These are phyloP conservation scores for Erebia epiphron DNA, from an alignment of 2,888 invertebrate species.

Conservation along the genomic window DNA sequence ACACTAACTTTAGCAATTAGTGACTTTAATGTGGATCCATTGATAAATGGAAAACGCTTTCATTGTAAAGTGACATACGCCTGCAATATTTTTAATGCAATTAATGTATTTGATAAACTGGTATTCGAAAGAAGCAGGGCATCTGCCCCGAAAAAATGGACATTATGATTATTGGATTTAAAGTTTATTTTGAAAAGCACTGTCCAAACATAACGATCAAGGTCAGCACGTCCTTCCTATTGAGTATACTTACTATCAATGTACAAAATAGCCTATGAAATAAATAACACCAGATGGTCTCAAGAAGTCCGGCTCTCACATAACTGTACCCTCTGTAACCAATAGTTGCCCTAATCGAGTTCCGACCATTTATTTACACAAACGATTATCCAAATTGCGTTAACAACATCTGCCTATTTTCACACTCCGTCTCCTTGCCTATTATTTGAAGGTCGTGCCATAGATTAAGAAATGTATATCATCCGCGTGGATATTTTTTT, in stretches of 20 bases:
- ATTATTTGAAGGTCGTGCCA: constrained; percentile 50
- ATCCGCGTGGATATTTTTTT: too few relatives aligned
- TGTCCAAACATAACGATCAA: neutral
- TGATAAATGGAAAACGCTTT: too few relatives aligned
- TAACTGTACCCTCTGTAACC: constrained; percentile 50
- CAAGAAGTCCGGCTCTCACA: constrained; percentile 57
- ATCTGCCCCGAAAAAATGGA: too few relatives aligned
- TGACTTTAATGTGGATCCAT: too few relatives aligned
- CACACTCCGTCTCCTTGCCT: constrained; percentile 61
- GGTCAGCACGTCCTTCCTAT: constrained; percentile 13
- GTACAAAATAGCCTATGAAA: constrained; percentile 41
- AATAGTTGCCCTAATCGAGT: constrained; percentile 71
- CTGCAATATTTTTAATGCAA: too few relatives aligned
- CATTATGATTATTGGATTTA: too few relatives aligned
- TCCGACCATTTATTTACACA: constrained; percentile 78
- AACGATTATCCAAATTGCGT: constrained; percentile 80
- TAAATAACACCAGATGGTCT: constrained; percentile 62
- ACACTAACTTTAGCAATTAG: too few relatives aligned
- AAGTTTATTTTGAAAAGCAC: too few relatives aligned
- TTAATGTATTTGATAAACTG: too few relatives aligned
- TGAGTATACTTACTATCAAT: neutral
- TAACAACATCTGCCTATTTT: constrained; percentile 76
- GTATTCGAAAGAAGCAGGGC: too few relatives aligned
- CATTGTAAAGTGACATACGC: too few relatives aligned
- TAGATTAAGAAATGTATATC: constrained; percentile 43